Evolutionary conservation across 2,888 invertebrate species (phyloP).

Genomic region (Sthenelais limicola): DNA sequence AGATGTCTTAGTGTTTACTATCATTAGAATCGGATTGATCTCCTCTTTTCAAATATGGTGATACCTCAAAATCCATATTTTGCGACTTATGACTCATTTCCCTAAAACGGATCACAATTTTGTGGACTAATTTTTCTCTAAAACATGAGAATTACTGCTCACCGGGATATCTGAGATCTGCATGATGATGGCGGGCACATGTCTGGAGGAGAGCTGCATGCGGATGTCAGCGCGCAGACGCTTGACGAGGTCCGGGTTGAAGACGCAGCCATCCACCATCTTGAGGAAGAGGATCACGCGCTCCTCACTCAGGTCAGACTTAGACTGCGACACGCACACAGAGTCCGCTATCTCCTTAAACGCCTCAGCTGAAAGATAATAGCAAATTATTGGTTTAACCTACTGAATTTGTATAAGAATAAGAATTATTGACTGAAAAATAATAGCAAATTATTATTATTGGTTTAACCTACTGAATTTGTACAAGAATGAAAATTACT

Average conservation of each 20-base stretch:
- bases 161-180: constrained; percentile 74
- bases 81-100: too few relatives aligned
- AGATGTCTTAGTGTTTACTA: too few relatives aligned
- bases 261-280: constrained; percentile 68
- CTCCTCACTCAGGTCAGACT: constrained; percentile 74
- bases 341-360: constrained; percentile 75
- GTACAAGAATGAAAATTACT: neutral
- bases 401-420: too few relatives aligned
- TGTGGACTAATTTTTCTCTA: too few relatives aligned
- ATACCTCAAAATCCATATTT: too few relatives aligned
- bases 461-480: too few relatives aligned
- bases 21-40: too few relatives aligned
- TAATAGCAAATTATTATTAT: too few relatives aligned
- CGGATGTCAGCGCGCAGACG: constrained; percentile 73
- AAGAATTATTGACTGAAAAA: too few relatives aligned
- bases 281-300: constrained; percentile 76
- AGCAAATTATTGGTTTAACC: neutral
- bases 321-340: constrained; percentile 75
- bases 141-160: too few relatives aligned
- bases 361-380: constrained; percentile 71
- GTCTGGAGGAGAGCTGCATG: constrained; percentile 74
- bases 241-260: constrained; percentile 71
- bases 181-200: constrained; percentile 75
- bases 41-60: too few relatives aligned
- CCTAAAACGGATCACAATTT: too few relatives aligned